Evolutionary conservation across 2,113 vertebrate genomes (phyloP).

Genomic region (Spilogale gracilis): DNA sequence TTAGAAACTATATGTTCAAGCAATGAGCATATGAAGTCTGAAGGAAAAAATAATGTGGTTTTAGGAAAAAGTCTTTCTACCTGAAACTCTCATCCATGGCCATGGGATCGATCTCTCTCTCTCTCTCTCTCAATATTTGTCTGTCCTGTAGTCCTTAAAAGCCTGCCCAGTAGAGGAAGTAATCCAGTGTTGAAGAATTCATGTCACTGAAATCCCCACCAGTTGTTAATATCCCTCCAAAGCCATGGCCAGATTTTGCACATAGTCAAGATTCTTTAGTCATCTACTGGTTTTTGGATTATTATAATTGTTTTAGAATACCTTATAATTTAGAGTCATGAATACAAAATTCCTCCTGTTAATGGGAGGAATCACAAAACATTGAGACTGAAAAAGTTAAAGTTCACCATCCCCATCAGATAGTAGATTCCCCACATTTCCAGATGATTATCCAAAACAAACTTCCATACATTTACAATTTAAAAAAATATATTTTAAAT

Average conservation of each 20-base stretch:
- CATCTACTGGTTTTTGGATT: not conserved
- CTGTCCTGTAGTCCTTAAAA: not conserved
- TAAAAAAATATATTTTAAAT: slow-evolving; percentile 33
- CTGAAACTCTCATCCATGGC: not conserved
- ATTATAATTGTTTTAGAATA: not conserved
- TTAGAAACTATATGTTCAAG: slow-evolving; percentile 2
- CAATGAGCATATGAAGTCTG: slow-evolving; percentile 8
- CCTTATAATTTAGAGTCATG: not conserved
- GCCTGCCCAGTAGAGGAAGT: not conserved
- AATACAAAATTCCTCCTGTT: not conserved
- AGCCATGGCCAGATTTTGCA: not conserved
- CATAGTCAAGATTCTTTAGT: not conserved
- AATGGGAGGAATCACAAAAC: not conserved
- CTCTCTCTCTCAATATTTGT: not conserved
- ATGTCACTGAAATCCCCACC: not conserved
- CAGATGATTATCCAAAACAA: not conserved
- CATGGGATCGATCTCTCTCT: not conserved
- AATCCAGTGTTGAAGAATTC: not conserved
- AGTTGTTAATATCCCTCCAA: not conserved
- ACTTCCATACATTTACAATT: not conserved
- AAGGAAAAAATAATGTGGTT: slow-evolving; percentile 38
- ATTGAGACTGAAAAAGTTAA: not conserved
- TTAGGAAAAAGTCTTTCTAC: slow-evolving; percentile 5
- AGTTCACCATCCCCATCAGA: not conserved
- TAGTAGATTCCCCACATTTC: not conserved